Evolutionary conservation across 1,140 invertebrate genomes (phyloP).

Genomic region (Cydia strobilella): DNA sequence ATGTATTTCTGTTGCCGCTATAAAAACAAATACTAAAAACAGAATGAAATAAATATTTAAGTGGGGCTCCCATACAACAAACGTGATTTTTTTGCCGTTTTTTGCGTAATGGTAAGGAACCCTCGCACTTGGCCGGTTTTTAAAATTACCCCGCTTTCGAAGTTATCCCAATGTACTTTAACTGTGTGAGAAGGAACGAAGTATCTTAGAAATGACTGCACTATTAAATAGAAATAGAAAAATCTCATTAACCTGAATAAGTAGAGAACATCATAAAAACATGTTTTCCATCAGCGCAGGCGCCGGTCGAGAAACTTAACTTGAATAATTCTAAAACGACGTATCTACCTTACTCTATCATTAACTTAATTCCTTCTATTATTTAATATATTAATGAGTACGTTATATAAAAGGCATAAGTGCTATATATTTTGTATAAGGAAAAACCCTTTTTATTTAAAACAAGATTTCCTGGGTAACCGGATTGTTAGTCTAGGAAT

Average conservation of each 20-base stretch:
- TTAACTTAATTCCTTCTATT: not conserved
- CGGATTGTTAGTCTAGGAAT: not conserved
- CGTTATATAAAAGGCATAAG: not conserved
- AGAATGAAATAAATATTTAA: too few species aligned
- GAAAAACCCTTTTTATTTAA: not conserved
- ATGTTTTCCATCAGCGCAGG: not conserved
- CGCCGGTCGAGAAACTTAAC: not conserved
- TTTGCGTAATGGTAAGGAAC: too few species aligned
- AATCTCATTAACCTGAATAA: slow-evolving; percentile 4
- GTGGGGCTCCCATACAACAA: too few species aligned
- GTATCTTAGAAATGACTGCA: too few species aligned
- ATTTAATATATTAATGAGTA: not conserved
- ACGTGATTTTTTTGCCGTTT: too few species aligned
- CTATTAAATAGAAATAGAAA: slow-evolving; percentile 1
- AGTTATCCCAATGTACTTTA: too few species aligned
- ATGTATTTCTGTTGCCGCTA: too few species aligned
- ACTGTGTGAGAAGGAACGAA: too few species aligned
- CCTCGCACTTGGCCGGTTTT: too few species aligned
- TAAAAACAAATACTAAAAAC: too few species aligned
- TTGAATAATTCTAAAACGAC: not conserved
- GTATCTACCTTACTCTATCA: not conserved
- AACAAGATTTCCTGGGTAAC: not conserved
- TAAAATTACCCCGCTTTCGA: too few species aligned
- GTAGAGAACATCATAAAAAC: not conserved
- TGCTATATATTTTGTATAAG: not conserved